Evolutionary conservation across 2,113 vertebrate species (phyloP), one percentile per base, ranked within the genome.

Genomic region (Nycticebus coucang): DNA sequence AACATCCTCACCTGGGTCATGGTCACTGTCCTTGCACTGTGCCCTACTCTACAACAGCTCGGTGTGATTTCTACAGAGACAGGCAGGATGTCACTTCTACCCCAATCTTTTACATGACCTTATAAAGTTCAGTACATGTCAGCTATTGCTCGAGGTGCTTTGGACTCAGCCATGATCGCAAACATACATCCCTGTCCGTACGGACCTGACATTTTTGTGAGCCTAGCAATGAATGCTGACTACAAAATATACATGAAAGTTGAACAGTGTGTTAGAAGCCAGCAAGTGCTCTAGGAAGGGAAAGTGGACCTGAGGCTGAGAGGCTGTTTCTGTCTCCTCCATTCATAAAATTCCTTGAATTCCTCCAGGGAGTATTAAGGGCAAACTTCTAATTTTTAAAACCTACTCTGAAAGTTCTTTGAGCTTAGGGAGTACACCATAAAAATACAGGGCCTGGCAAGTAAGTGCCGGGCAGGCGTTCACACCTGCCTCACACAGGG

Each of bases 261-360:
- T 33, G 64, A 18, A 53, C 17, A 87, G n/a, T 19, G 5, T 28
- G 7, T 50, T 89, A 80, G 72, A 82, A 80, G 89, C 35, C 57
- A 57, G 7, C 12, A 21, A 69, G 50, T 13, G 15, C 33, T 75
- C 69, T 7, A 35, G 18, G 26, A 45, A 41, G 93, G 85, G 30
- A 87, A 87, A 83, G 33, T 28, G 55, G 60, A 17, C 45, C 33
- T 59, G 80, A n/a, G 15, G 35, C 74, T 53, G 37, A 53, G 7
- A 68, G 53, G 4, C 12, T 45, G 3, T 79, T 96, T 95, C 75
- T 59, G 6, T 69, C 64, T 79, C 69, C 64, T 93, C 80, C 71
- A 92, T 81, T 96, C 95, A 95, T 88, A 92, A 93, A 88, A 94
- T 86, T 78, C 30, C 72, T 88, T 78, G 62, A 55, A 22, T 87